Conservation (phyloP, 30 jellyfish, hydroid and myxozoan genomes). For the Mastigias papua region DNA sequence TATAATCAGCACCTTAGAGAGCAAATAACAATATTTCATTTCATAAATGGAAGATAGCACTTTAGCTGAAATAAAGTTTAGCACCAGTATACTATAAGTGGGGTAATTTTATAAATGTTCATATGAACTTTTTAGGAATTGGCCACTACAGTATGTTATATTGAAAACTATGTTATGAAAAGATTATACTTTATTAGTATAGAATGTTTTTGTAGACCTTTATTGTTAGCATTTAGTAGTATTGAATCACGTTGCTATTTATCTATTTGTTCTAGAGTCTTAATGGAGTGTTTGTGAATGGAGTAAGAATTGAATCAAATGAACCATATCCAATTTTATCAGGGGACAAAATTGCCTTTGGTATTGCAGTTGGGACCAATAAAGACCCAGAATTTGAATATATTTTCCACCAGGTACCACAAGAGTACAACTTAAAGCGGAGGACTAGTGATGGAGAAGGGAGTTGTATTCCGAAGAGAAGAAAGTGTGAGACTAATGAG, state of each 20-base stretch:
- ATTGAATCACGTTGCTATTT: background rate
- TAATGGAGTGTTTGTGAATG: constrained; percentile 92
- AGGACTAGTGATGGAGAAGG: constrained; percentile 10
- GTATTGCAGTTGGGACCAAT: constrained; percentile 75
- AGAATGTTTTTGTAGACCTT: no score
- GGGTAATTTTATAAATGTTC: no score
- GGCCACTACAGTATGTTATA: no score
- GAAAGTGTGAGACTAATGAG: constrained; percentile 1
- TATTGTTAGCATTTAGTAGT: background rate
- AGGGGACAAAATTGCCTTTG: constrained; percentile 93
- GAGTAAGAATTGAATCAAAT: constrained; percentile 71
- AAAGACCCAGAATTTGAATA: constrained; percentile 92
- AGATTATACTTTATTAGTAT: no score
- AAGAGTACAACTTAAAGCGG: constrained; percentile 22
- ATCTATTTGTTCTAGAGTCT: constrained; percentile 70
- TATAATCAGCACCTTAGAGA: no score
- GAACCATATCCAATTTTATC: constrained; percentile 52
- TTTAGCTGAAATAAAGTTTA: no score
- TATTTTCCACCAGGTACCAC: constrained; percentile 63
- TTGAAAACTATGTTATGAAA: no score
- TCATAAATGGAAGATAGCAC: no score
- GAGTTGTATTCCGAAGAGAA: background rate
- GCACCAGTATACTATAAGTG: no score
- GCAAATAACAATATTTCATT: no score
- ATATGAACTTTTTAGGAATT: no score